Percentiles rank a stretch among this genome's conserved stretches.
Evolutionary conservation across 2,113 vertebrate genomes (phyloP).

Genomic region (Puntigrus tetrazona): DNA sequence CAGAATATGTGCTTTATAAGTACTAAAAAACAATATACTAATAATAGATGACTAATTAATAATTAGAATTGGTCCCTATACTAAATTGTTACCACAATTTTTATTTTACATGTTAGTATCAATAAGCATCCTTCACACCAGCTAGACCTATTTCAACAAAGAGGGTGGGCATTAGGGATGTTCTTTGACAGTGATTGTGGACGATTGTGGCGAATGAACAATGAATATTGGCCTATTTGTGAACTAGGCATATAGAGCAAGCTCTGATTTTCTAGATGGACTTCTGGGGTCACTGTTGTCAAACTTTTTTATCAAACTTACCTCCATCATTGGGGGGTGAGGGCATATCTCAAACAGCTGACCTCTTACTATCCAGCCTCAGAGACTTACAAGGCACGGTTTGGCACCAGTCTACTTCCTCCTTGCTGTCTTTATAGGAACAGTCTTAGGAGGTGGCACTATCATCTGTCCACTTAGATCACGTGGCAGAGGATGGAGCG

Average conservation of each 20-base stretch:
- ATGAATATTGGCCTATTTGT: too few species aligned
- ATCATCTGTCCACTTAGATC: slow-evolving; percentile 62
- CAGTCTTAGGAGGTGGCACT: slow-evolving; percentile 58
- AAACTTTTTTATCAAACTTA: slow-evolving; percentile 71
- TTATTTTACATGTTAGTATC: too few species aligned
- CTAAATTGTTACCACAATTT: too few species aligned
- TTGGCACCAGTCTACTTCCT: slow-evolving; percentile 59
- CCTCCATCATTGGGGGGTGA: slow-evolving; percentile 92
- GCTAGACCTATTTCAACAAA: not conserved
- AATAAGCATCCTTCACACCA: too few species aligned
- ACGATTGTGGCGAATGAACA: too few species aligned
- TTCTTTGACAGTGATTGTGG: too few species aligned
- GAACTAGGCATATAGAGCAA: too few species aligned
- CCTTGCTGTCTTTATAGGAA: slow-evolving; percentile 59
- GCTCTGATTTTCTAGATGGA: not conserved
- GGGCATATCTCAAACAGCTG: slow-evolving; percentile 84
- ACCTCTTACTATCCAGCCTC: slow-evolving; percentile 69
- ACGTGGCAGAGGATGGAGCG: slow-evolving; percentile 25
- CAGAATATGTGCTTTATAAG: too few species aligned
- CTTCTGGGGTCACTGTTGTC: not conserved
- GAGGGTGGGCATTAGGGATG: not conserved
- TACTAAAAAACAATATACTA: too few species aligned
- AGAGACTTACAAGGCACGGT: slow-evolving; percentile 61
- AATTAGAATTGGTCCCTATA: too few species aligned
- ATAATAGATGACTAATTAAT: too few species aligned